Evolutionary conservation across 2,113 vertebrate species (phyloP).

Genomic region (Felis chaus): DNA sequence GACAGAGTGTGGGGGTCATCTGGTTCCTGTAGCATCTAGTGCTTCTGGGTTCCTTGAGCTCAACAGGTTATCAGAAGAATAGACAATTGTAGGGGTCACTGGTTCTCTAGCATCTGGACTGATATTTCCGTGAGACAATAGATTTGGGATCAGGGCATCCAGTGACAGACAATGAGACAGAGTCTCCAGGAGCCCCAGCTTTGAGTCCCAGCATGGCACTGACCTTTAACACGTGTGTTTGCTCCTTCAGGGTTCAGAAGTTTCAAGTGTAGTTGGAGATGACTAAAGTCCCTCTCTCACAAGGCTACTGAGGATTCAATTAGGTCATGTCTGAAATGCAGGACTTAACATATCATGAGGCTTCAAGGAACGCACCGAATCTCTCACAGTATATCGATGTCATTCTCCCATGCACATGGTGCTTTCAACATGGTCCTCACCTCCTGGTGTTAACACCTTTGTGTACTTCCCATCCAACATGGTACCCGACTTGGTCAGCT

Average conservation of each 20-base stretch:
- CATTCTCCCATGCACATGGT: neutral
- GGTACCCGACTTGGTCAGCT: neutral
- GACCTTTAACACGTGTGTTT: neutral
- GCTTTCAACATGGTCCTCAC: neutral
- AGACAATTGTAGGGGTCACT: neutral
- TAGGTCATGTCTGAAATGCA: neutral
- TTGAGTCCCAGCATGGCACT: neutral
- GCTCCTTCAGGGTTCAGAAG: neutral
- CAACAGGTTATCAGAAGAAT: neutral
- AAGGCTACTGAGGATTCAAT: neutral
- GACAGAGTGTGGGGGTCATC: no score
- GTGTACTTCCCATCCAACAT: no score
- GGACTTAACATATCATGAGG: neutral
- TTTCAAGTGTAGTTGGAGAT: neutral
- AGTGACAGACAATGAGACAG: no score
- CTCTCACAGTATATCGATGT: neutral
- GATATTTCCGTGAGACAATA: neutral
- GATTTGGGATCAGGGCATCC: neutral
- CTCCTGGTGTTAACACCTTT: neutral
- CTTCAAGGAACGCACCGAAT: neutral
- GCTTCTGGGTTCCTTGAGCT: neutral
- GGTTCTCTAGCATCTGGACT: neutral
- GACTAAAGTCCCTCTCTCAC: neutral
- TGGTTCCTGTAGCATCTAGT: neutral
- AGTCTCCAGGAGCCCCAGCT: neutral